Evolutionary conservation across 2,888 invertebrate species (phyloP).

Genomic region (Tortrix viridana): DNA sequence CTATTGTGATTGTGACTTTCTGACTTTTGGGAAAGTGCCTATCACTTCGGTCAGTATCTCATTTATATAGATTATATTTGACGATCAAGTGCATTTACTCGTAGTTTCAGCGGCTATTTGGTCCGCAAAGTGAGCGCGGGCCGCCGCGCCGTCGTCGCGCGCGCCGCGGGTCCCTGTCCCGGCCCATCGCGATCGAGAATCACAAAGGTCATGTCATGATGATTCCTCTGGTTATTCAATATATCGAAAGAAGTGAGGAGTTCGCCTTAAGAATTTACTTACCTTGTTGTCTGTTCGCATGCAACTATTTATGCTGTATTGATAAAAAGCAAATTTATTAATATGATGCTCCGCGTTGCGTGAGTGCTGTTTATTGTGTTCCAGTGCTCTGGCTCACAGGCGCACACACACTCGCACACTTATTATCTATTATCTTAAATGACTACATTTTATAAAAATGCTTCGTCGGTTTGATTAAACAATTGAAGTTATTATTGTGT

Average conservation of each 20-base stretch:
- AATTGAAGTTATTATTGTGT: constrained; percentile 11
- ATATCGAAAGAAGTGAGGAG: constrained; percentile 9
- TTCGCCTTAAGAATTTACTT: constrained; percentile 36
- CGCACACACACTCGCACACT: constrained; percentile 33
- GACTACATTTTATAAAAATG: constrained; percentile 34
- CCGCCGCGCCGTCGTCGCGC: too few relatives aligned
- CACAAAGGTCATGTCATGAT: not conserved
- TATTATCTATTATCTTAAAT: constrained; percentile 32
- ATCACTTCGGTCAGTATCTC: too few relatives aligned
- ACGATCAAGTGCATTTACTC: too few relatives aligned
- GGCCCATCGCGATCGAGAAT: too few relatives aligned
- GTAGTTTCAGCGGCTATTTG: too few relatives aligned
- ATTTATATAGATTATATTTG: too few relatives aligned
- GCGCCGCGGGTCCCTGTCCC: too few relatives aligned
- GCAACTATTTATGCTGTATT: constrained; percentile 49
- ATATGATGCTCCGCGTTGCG: constrained; percentile 61
- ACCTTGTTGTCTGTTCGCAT: constrained; percentile 36
- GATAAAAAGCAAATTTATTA: constrained; percentile 63
- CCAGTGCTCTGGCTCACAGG: constrained; percentile 41
- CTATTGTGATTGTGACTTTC: too few relatives aligned
- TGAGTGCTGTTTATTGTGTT: constrained; percentile 48
- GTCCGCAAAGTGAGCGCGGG: too few relatives aligned
- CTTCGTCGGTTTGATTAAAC: constrained; percentile 19
- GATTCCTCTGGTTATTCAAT: not conserved
- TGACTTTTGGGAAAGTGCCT: too few relatives aligned